Conservation (phyloP, 2,113 vertebrate genomes). For the Rhagologus leucostigma region DNA sequence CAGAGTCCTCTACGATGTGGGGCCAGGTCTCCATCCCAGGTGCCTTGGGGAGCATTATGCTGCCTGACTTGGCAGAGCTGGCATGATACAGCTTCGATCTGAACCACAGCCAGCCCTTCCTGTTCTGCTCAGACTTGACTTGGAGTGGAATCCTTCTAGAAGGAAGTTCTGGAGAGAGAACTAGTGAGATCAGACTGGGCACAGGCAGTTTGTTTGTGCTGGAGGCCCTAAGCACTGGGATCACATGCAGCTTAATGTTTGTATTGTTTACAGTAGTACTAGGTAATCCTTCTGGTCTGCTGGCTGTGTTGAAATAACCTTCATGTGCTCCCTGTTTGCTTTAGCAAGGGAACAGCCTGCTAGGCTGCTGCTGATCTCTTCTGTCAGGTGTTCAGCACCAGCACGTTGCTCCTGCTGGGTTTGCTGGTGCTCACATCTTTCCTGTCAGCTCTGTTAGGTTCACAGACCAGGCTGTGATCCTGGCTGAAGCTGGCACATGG, state of each 20-base stretch:
- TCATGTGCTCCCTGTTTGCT: background rate
- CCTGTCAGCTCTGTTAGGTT: background rate
- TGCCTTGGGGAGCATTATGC: background rate
- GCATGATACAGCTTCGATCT: background rate
- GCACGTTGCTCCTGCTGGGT: fast-evolving
- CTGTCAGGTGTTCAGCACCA: background rate
- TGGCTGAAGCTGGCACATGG: background rate
- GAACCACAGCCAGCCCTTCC: background rate
- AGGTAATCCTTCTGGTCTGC: background rate
- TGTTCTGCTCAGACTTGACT: background rate
- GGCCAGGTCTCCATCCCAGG: background rate
- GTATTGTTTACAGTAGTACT: background rate
- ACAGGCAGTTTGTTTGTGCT: background rate
- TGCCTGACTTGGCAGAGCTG: background rate
- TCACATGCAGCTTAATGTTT: background rate
- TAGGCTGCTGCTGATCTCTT: background rate
- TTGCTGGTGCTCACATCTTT: background rate
- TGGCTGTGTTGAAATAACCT: background rate
- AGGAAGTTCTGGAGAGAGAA: background rate
- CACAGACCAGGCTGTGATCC: background rate
- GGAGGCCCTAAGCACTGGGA: background rate
- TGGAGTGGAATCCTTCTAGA: background rate
- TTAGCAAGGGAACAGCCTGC: background rate
- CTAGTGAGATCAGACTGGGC: background rate
- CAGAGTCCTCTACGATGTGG: background rate